Evolutionary conservation across 1,140 invertebrate genomes (phyloP).

Genomic region (Drosophila biarmipes): DNA sequence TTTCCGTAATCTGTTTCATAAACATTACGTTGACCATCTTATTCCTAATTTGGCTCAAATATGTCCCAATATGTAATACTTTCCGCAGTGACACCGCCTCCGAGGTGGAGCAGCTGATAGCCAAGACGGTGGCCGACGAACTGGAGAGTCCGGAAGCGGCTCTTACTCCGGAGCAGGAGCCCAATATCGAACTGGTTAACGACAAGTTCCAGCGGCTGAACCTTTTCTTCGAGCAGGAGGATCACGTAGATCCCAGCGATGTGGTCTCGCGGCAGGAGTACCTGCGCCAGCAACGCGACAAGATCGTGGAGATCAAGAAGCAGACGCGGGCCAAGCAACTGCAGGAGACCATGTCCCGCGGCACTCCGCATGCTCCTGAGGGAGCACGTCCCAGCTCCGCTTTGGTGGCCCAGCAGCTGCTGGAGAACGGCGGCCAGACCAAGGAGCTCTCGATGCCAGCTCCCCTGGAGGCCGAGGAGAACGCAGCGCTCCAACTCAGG

Average conservation of each 20-base stretch:
- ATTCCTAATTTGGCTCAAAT: too few species aligned
- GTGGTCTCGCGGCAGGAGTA: slow-evolving; percentile 93
- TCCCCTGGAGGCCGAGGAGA: slow-evolving; percentile 50
- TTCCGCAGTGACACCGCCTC: slow-evolving; percentile 39
- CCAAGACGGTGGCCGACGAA: slow-evolving; percentile 70
- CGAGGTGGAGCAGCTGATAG: slow-evolving; percentile 76
- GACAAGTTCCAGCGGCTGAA: slow-evolving; percentile 83
- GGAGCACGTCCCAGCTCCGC: slow-evolving; percentile 87
- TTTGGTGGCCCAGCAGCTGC: slow-evolving; percentile 87
- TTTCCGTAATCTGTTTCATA: too few species aligned
- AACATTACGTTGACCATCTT: too few species aligned
- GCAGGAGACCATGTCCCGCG: slow-evolving; percentile 85
- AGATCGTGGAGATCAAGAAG: slow-evolving; percentile 94
- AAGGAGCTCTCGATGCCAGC: slow-evolving; percentile 73
- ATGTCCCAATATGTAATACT: background rate
- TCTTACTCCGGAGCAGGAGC: slow-evolving; percentile 82
- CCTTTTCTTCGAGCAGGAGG: slow-evolving; percentile 82
- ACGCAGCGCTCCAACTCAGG: slow-evolving; percentile 89
- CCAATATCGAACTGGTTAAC: slow-evolving; percentile 67
- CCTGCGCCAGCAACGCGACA: slow-evolving; percentile 93
- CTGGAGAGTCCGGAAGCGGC: slow-evolving; percentile 75
- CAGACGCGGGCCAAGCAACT: slow-evolving; percentile 92
- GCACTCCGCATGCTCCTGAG: slow-evolving; percentile 37
- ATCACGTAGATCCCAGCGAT: slow-evolving; percentile 87
- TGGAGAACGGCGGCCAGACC: slow-evolving; percentile 83